Conservation (phyloP, 2,888 invertebrate species). For the Oasisia sp. region DNA sequence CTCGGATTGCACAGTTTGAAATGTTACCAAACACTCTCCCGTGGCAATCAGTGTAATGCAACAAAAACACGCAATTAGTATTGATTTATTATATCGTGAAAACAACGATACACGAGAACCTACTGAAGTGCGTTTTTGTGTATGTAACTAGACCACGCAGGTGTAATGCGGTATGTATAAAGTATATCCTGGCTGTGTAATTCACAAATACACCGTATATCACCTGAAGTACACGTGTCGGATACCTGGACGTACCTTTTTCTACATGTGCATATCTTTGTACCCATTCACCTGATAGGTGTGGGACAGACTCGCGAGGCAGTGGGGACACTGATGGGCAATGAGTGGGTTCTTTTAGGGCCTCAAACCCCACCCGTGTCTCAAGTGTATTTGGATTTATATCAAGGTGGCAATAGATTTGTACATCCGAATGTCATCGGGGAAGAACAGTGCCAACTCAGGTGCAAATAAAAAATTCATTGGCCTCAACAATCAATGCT, state of each 20-base stretch:
- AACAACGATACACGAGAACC: not conserved
- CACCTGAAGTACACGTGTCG: not conserved
- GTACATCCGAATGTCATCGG: not conserved
- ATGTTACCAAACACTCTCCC: not conserved
- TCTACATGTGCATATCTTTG: not conserved
- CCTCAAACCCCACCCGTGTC: not conserved
- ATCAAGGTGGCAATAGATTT: constrained; percentile 7
- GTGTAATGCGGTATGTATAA: not conserved
- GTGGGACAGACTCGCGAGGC: not conserved
- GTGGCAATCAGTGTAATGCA: not conserved
- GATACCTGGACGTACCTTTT: not conserved
- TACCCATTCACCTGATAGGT: not conserved
- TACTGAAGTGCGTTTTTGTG: not conserved
- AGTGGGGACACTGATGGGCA: not conserved
- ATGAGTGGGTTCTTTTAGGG: not conserved
- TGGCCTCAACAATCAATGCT: not conserved
- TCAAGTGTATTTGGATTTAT: not conserved
- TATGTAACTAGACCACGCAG: not conserved
- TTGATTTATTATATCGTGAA: not conserved
- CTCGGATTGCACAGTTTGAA: not conserved
- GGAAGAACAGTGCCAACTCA: not conserved
- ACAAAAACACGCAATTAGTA: not conserved
- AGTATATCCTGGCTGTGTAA: not conserved
- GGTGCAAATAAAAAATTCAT: not conserved
- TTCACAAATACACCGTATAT: not conserved